phyloP scores from a whole-genome alignment of 2,888 invertebrate species.

The Heliothis peltigera region DNA sequence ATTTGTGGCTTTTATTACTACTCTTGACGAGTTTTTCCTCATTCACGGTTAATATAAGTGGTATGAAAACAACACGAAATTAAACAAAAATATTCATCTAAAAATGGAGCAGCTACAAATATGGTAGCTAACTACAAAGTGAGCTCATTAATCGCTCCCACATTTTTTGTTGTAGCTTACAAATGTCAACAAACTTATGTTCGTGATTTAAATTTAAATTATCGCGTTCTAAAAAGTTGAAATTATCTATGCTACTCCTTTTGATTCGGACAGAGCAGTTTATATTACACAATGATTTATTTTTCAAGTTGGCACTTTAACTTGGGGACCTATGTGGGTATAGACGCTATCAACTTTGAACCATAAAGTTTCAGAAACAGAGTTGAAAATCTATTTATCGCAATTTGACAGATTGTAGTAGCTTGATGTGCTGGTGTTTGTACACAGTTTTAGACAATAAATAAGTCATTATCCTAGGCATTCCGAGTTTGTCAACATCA shows the following conservation, averaged over 20 bases:
- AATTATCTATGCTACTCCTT: neutral
- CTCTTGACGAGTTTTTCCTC: too few species aligned
- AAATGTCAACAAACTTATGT: neutral
- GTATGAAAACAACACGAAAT: too few species aligned
- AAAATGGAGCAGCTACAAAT: too few species aligned
- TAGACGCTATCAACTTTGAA: too few species aligned
- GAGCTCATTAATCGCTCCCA: neutral
- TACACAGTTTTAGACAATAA: neutral
- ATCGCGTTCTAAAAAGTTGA: neutral
- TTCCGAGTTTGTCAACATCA: slow-evolving; percentile 30
- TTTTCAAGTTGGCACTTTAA: slow-evolving; percentile 9
- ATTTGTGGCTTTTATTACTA: too few species aligned
- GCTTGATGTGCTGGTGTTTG: too few species aligned
- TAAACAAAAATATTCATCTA: too few species aligned
- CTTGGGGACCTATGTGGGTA: slow-evolving; percentile 13
- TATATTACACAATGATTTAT: slow-evolving; percentile 18
- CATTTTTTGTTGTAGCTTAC: neutral
- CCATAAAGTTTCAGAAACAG: too few species aligned
- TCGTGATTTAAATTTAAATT: neutral
- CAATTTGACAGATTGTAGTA: too few species aligned
- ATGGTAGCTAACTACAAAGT: neutral
- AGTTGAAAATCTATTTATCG: too few species aligned
- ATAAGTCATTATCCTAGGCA: slow-evolving; percentile 4
- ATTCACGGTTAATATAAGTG: too few species aligned
- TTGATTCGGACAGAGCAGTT: slow-evolving; percentile 6